Evolutionary conservation across 2,888 invertebrate genomes (phyloP).

Genomic region (Ligdia adustata): DNA sequence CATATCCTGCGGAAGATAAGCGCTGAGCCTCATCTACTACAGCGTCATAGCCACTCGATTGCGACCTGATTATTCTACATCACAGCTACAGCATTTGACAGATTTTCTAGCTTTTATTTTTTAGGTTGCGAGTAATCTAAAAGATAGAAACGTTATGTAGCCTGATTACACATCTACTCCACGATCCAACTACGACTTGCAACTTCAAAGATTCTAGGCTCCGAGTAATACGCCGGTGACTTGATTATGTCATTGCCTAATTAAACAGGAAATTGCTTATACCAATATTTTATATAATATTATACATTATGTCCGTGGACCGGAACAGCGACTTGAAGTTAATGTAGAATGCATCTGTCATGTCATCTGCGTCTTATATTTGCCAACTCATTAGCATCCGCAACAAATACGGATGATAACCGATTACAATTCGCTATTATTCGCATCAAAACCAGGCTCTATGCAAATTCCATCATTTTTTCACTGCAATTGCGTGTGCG

Average conservation of each 20-base stretch:
- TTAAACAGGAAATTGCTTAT: neutral
- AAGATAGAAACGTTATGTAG: no score
- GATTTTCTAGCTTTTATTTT: no score
- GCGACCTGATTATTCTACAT: slow-evolving; percentile 3
- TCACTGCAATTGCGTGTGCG: slow-evolving; percentile 70
- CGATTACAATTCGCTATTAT: slow-evolving; percentile 20
- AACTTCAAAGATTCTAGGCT: no score
- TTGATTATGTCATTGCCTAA: neutral
- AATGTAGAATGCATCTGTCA: no score
- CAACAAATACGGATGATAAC: slow-evolving; percentile 5
- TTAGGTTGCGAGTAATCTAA: no score
- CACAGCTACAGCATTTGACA: no score
- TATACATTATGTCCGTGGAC: neutral
- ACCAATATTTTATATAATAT: no score
- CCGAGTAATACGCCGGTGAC: neutral
- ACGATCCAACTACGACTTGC: no score
- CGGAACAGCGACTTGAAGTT: slow-evolving; percentile 1
- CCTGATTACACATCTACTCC: no score
- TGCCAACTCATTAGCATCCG: slow-evolving; percentile 11
- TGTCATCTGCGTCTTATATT: slow-evolving; percentile 9
- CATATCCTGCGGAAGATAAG: slow-evolving; percentile 68
- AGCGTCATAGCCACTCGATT: slow-evolving; percentile 9
- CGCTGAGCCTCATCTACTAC: slow-evolving; percentile 55
- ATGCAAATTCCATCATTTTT: slow-evolving; percentile 73
- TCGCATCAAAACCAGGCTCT: slow-evolving; percentile 35